phyloP scores from a whole-genome alignment of 2,113 vertebrate species.

The Glaucomys volans region DNA sequence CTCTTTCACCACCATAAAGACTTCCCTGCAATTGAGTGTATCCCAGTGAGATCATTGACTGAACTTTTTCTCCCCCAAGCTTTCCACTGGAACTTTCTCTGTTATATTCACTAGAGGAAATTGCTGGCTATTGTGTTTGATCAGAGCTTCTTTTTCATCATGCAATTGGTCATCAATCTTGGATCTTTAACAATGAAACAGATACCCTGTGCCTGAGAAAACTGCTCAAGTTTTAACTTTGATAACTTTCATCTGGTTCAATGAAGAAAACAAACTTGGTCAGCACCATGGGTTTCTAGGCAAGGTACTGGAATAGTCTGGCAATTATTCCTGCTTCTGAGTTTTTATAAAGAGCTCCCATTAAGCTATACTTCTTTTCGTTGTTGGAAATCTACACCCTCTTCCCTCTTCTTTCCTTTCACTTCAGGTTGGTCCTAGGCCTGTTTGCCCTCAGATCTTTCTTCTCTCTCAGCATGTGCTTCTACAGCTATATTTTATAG shows the following conservation, averaged over 20 bases:
- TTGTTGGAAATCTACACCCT: neutral
- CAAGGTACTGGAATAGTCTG: neutral
- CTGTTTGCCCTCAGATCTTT: neutral
- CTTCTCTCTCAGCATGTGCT: neutral
- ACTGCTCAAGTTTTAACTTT: neutral
- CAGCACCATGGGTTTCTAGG: conserved; percentile 10
- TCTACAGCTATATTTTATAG: neutral
- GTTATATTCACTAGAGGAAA: conserved; percentile 37
- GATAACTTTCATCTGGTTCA: conserved; percentile 4
- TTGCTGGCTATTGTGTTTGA: conserved; percentile 62
- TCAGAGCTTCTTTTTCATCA: conserved; percentile 50
- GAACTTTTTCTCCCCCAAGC: neutral
- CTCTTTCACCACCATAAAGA: neutral
- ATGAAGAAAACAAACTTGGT: neutral
- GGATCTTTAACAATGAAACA: conserved; percentile 55
- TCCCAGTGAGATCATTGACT: conserved; percentile 52
- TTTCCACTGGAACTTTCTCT: conserved; percentile 39
- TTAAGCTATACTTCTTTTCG: neutral
- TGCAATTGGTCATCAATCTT: conserved; percentile 42
- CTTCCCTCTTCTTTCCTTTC: neutral
- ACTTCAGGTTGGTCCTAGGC: neutral
- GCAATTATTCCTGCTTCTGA: neutral
- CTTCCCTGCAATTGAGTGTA: conserved; percentile 43
- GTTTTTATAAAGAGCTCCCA: neutral
- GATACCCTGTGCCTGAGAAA: conserved; percentile 5